Evolutionary conservation across 2,888 invertebrate species (phyloP).

Genomic region (Lordiphosa fenestrarum): DNA sequence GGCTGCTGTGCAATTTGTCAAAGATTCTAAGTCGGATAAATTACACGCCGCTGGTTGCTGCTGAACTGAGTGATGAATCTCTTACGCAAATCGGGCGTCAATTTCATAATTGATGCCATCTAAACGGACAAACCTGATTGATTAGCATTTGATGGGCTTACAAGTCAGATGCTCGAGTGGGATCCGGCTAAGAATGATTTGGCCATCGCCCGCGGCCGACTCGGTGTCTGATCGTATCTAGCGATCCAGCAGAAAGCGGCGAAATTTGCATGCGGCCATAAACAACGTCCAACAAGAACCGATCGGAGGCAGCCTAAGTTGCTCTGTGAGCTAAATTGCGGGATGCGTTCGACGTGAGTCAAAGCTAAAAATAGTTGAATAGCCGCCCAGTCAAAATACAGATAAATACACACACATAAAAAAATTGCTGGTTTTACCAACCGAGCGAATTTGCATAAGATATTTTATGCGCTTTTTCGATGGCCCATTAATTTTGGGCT

Average conservation of each 20-base stretch:
- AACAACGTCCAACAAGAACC: slow-evolving; percentile 29
- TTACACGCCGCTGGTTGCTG: slow-evolving; percentile 37
- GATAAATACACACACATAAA: slow-evolving; percentile 33
- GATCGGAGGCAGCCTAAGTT: slow-evolving; percentile 1
- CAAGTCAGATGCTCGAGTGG: neutral
- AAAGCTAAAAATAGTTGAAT: slow-evolving; percentile 61
- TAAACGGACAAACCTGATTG: slow-evolving; percentile 45
- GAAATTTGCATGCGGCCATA: slow-evolving; percentile 49
- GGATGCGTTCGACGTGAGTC: slow-evolving; percentile 58
- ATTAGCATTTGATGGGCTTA: slow-evolving; percentile 7
- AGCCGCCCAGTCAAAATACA: slow-evolving; percentile 23
- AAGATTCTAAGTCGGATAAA: slow-evolving; percentile 62
- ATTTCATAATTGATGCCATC: slow-evolving; percentile 71
- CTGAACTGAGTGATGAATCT: slow-evolving; percentile 25
- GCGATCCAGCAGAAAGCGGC: slow-evolving; percentile 17
- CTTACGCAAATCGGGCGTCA: slow-evolving; percentile 56
- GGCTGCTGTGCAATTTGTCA: slow-evolving; percentile 60
- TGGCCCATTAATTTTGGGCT: slow-evolving; percentile 20
- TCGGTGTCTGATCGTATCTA: slow-evolving; percentile 4
- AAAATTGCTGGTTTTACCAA: slow-evolving; percentile 54
- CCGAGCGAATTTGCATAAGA: slow-evolving; percentile 57
- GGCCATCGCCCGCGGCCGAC: slow-evolving; percentile 5
- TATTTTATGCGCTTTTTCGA: slow-evolving; percentile 36
- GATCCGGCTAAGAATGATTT: slow-evolving; percentile 11
- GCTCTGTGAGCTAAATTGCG: slow-evolving; percentile 30